Evolutionary conservation across 2,113 vertebrate genomes (phyloP), one percentile per base, ranked within the genome.

Genomic region (Zapornia atra): DNA sequence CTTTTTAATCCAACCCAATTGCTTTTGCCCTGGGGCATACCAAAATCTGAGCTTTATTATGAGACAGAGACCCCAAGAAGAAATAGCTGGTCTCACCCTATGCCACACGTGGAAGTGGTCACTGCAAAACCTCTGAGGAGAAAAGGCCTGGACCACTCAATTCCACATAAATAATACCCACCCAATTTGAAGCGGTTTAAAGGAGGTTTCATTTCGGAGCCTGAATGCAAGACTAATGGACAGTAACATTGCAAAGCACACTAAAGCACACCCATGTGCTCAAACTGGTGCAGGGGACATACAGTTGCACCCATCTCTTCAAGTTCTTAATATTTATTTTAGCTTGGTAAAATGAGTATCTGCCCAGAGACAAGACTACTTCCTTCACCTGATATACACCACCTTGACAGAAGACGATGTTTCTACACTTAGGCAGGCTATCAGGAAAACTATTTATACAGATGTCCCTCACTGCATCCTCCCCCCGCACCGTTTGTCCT

Each of bases 81-180:
- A n/a, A 88, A 2, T 15, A 60, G 25, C 53, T 15, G 14, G 34
- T 11, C 28, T 78, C 29, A 21, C 4, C 11, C 38, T 15, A 2
- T 3, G 11, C 3, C 38, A 72, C 65, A 34, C 1, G 1, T 5
- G 12, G 33, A 70, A 88, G 42, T 0, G 0, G 18, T 11, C 42
- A 28, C 7, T 22, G 13, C 5, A 38, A 71, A 89, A 68, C 54
- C 42, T 42, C 81, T 31, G 48, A 59, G 56, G 36, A 69, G 8
- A 91, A 84, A 57, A 38, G 51, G 48, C 19, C 38, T 1, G 4
- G 7, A 44, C 11, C 57, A 21, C 60, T 86, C 51, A 75, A 5
- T 19, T 63, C 19, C 19, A 42, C 20, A 12, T 26, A 75, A 70
- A 42, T 11, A 31, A 10, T 3, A 70, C 11, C 38, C 11, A 68